Evolutionary conservation across 2,888 invertebrate genomes (phyloP).

Genomic region (Orthonychiurus folsomi): DNA sequence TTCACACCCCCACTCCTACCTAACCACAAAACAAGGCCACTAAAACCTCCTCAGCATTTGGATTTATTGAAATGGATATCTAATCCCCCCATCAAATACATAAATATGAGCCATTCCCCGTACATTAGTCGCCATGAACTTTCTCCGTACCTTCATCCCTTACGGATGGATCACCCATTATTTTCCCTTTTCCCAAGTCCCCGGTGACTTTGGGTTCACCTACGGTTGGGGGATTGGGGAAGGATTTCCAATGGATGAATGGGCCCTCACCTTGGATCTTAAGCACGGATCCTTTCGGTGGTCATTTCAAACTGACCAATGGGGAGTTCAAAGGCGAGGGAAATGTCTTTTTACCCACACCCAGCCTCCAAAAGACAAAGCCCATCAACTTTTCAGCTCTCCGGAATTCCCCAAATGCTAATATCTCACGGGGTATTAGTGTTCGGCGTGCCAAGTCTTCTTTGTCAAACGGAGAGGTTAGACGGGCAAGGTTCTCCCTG

Average conservation of each 20-base stretch:
- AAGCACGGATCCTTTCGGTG: too few species aligned
- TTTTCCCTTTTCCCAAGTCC: not conserved
- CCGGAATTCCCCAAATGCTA: slow-evolving; percentile 39
- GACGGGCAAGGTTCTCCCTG: too few species aligned
- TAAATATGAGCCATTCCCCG: too few species aligned
- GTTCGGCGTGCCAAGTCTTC: slow-evolving; percentile 5
- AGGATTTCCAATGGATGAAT: too few species aligned
- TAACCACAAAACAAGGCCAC: too few species aligned
- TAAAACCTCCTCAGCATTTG: not conserved
- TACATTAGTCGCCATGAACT: too few species aligned
- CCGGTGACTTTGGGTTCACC: not conserved
- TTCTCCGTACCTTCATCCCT: not conserved
- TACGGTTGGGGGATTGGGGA: too few species aligned
- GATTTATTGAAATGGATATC: not conserved
- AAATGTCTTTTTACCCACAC: not conserved
- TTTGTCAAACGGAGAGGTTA: not conserved
- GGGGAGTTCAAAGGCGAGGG: slow-evolving; percentile 1
- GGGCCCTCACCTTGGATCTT: too few species aligned
- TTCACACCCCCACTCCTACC: too few species aligned
- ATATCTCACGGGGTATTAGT: slow-evolving; percentile 37
- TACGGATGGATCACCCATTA: not conserved
- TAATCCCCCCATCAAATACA: not conserved
- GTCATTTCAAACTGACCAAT: slow-evolving; percentile 8
- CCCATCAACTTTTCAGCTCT: slow-evolving; percentile 39
- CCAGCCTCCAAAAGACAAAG: slow-evolving; percentile 15